phyloP scores from a whole-genome alignment of 2,797 vertebrate species.

The Merluccius polli region DNA sequence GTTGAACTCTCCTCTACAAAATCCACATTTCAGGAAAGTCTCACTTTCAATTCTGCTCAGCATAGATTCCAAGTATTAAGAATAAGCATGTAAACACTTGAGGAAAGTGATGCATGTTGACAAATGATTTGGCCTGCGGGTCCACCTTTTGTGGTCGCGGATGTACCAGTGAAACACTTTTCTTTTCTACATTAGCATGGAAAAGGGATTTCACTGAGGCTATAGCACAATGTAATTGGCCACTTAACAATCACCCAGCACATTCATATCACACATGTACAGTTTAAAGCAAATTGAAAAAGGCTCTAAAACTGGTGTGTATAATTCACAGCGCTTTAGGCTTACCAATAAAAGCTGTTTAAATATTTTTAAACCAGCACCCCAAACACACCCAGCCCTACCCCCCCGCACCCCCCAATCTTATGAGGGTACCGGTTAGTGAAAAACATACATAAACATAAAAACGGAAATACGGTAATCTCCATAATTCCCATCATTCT shows the following conservation, averaged over 20 bases:
- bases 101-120: neutral
- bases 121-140: neutral
- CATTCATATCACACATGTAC: constrained; percentile 13
- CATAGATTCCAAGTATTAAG: too few species aligned
- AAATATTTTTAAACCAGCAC: neutral
- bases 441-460: neutral
- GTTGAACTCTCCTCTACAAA: neutral
- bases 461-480: neutral
- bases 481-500: neutral
- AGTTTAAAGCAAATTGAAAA: constrained; percentile 27
- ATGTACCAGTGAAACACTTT: constrained; percentile 9
- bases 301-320: constrained; percentile 13
- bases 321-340: constrained; percentile 25
- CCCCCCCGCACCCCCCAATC: neutral
- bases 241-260: constrained; percentile 30
- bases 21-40: too few species aligned
- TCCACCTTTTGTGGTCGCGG: neutral
- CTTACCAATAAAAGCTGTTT: constrained; percentile 17
- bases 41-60: too few species aligned
- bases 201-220: constrained; percentile 40
- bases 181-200: constrained; percentile 37
- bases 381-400: neutral
- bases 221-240: constrained; percentile 7
- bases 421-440: neutral
- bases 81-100: neutral